Conservation (phyloP, 2,797 vertebrate species). For the Euthynnus affinis region DNA sequence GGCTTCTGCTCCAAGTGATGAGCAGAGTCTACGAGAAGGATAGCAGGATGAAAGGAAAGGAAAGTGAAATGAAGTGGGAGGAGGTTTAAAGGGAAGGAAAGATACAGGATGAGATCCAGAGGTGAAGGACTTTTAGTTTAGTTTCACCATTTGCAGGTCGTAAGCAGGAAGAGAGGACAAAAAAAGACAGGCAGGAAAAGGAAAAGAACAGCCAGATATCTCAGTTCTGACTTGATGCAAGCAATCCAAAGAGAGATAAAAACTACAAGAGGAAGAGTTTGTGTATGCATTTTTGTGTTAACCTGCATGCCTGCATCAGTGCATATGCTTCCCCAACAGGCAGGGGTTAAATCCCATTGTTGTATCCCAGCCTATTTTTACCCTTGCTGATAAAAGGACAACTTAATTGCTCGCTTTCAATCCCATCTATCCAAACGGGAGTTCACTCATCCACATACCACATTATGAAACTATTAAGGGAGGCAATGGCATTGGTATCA, state of each 20-base stretch:
- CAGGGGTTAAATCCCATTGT: too few relatives aligned
- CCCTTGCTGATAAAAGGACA: neutral
- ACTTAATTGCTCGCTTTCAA: conserved; percentile 7
- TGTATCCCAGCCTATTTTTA: neutral
- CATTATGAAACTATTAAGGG: conserved; percentile 14
- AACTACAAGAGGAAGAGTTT: neutral
- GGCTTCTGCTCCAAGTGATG: conserved; percentile 10
- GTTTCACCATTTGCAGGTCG: conserved; percentile 11
- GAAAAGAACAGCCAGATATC: neutral
- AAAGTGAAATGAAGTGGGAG: conserved; percentile 41
- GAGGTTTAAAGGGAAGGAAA: conserved; percentile 47
- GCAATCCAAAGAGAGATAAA: neutral
- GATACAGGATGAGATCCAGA: conserved; percentile 32
- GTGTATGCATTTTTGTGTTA: neutral
- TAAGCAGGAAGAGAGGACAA: conserved; percentile 26
- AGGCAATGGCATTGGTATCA: neutral
- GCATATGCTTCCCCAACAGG: too few relatives aligned
- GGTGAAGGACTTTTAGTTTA: conserved; percentile 47
- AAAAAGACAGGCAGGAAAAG: conserved; percentile 8
- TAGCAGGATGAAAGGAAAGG: conserved; percentile 33
- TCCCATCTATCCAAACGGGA: neutral
- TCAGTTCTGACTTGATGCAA: conserved; percentile 3
- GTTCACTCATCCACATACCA: conserved; percentile 7
- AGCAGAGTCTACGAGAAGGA: conserved; percentile 10
- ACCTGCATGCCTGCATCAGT: too few relatives aligned